phyloP scores from a whole-genome alignment of 2,888 invertebrate species.

The Nemotelus nigrinus region DNA sequence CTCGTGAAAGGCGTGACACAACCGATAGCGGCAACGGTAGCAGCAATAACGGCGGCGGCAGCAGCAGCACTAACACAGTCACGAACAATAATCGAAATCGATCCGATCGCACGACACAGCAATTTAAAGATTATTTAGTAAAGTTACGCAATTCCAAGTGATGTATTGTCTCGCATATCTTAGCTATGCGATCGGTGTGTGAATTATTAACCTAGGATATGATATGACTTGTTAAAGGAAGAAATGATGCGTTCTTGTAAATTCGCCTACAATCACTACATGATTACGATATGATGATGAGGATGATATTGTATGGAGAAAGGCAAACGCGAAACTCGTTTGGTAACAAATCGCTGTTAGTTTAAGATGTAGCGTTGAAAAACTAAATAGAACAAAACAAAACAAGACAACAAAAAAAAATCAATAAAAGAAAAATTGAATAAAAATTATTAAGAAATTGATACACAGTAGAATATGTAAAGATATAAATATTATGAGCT shows the following conservation, averaged over 20 bases:
- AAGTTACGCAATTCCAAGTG: constrained; percentile 48
- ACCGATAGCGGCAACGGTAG: constrained; percentile 53
- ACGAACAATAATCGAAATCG: constrained; percentile 59
- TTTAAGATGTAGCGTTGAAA: constrained; percentile 32
- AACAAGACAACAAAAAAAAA: background rate
- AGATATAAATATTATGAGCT: constrained; percentile 27
- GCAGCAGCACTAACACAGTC: constrained; percentile 50
- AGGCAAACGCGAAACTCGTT: constrained; percentile 13
- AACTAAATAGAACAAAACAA: constrained; percentile 23
- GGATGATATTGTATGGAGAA: constrained; percentile 1
- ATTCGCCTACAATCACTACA: too few relatives aligned
- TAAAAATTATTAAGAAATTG: constrained; percentile 10
- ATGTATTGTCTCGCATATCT: constrained; percentile 45
- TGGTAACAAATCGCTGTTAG: constrained; percentile 34
- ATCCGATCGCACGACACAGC: constrained; percentile 49
- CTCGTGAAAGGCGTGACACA: constrained; percentile 58
- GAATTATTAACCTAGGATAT: too few relatives aligned
- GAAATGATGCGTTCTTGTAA: too few relatives aligned
- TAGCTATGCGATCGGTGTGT: constrained; percentile 42
- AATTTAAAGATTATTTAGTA: constrained; percentile 48
- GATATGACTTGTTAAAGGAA: too few relatives aligned
- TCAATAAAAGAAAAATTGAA: background rate
- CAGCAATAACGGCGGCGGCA: constrained; percentile 48
- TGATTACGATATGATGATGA: background rate
- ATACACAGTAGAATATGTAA: constrained; percentile 26